Conservation (phyloP, 2,797 vertebrate genomes). For the Gymnodraco acuticeps region DNA sequence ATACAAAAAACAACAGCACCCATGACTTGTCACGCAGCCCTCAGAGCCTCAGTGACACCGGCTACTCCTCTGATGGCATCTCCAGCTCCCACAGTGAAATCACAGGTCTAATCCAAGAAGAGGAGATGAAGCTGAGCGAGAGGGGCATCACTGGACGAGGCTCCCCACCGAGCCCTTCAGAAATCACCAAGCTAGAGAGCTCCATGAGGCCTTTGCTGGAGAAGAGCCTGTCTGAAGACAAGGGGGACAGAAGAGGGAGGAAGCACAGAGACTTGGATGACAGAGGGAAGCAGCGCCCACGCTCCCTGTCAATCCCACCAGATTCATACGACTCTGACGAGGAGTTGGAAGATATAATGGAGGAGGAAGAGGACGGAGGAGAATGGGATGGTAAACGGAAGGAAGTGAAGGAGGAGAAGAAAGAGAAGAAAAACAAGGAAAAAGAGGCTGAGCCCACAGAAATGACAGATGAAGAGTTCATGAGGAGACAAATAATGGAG, state of each 20-base stretch:
- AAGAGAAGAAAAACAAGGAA: conserved; percentile 88
- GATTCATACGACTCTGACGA: conserved; percentile 97
- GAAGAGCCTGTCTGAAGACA: conserved; percentile 84
- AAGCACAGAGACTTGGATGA: conserved; percentile 85
- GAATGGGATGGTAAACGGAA: conserved; percentile 91
- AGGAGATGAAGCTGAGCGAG: conserved; percentile 94
- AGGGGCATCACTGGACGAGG: conserved; percentile 87
- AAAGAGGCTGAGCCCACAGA: conserved; percentile 85
- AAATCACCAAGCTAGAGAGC: conserved; percentile 95
- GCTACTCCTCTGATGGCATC: conserved; percentile 97
- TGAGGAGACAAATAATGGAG: conserved; percentile 97
- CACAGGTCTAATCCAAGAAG: conserved; percentile 95
- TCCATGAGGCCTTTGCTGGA: conserved; percentile 92
- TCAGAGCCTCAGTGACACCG: conserved; percentile 98
- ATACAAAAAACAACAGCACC: conserved; percentile 92
- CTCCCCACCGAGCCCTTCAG: conserved; percentile 92
- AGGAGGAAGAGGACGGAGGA: conserved; percentile 92
- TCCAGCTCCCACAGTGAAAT: conserved; percentile 99
- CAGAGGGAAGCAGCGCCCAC: conserved; percentile 90
- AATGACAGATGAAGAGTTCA: conserved; percentile 95
- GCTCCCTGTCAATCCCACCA: conserved; percentile 93
- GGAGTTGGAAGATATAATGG: conserved; percentile 94
- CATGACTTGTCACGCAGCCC: conserved; percentile 96
- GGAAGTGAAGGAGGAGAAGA: conserved; percentile 88
- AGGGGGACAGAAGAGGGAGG: conserved; percentile 82